These are phyloP conservation scores for Xanthostigma xanthostigma DNA, from an alignment of 2,888 invertebrate genomes.

Conservation along the genomic window DNA sequence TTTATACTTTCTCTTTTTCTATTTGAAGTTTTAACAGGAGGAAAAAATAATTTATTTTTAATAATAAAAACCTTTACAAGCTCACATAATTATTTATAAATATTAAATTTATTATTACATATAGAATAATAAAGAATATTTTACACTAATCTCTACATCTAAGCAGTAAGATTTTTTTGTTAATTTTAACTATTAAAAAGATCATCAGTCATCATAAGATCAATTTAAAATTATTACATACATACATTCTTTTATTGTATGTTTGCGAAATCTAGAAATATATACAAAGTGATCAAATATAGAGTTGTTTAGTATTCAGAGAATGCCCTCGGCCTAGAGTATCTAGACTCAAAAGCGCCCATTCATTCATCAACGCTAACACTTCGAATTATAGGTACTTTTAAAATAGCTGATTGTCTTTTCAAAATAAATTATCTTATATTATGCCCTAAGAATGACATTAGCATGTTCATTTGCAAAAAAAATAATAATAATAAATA, in stretches of 20 bases:
- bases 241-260: not conserved
- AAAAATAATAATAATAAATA: not conserved
- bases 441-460: not conserved
- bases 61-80: not conserved
- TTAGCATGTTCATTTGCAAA: not conserved
- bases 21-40: not conserved
- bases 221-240: not conserved
- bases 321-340: not conserved
- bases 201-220: not conserved
- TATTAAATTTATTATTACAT: slow-evolving; percentile 2
- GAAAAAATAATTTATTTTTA: not conserved
- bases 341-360: not conserved
- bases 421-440: not conserved
- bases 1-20: too few species aligned
- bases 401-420: not conserved
- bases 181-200: not conserved
- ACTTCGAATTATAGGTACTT: not conserved
- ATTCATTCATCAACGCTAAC: not conserved
- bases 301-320: too few species aligned
- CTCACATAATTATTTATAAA: slow-evolving; percentile 2
- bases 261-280: not conserved
- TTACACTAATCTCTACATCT: slow-evolving; percentile 2
- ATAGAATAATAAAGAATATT: slow-evolving; percentile 2
- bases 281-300: not conserved
- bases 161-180: slow-evolving; percentile 1